Percentiles rank a stretch among this genome's conserved stretches.
Conservation (phyloP, 2,113 vertebrate genomes). For the Lethenteron camtschaticum region DNA sequence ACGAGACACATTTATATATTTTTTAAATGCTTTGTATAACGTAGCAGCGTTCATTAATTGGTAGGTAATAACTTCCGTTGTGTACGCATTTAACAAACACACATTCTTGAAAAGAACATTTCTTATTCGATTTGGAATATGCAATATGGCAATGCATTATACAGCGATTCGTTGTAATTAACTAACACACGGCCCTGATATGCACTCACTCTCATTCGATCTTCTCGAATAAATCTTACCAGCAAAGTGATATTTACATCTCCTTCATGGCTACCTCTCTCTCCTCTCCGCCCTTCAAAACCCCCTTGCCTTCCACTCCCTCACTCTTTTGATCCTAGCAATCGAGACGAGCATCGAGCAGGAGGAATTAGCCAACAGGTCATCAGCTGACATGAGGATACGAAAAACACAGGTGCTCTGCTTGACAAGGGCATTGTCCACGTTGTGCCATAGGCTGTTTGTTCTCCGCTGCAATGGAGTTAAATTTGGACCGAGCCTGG, state of each 20-base stretch:
- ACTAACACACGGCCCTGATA: background rate
- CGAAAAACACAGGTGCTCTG: slow-evolving; percentile 68
- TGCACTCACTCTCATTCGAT: background rate
- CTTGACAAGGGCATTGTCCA: slow-evolving; percentile 7
- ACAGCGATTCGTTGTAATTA: background rate
- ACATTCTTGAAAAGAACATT: too few species aligned
- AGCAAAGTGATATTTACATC: too few species aligned
- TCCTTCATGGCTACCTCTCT: too few species aligned
- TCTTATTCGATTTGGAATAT: too few species aligned
- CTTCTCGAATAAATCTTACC: too few species aligned
- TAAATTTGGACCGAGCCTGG: background rate
- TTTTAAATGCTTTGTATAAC: too few species aligned
- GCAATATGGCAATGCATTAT: too few species aligned
- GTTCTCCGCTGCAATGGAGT: background rate
- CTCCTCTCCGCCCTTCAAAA: background rate
- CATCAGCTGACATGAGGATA: slow-evolving; percentile 79
- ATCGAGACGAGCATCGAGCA: slow-evolving; percentile 76
- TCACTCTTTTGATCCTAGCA: slow-evolving; percentile 23
- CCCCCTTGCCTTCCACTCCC: background rate
- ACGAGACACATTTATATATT: too few species aligned
- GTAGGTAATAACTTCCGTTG: too few species aligned
- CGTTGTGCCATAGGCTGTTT: background rate
- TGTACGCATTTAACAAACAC: too few species aligned
- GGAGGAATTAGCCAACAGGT: slow-evolving; percentile 64
- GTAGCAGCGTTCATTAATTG: too few species aligned